Evolutionary conservation across 1,140 invertebrate species (phyloP), one percentile per base, ranked within the genome.

Genomic region (Plodia interpunctella): DNA sequence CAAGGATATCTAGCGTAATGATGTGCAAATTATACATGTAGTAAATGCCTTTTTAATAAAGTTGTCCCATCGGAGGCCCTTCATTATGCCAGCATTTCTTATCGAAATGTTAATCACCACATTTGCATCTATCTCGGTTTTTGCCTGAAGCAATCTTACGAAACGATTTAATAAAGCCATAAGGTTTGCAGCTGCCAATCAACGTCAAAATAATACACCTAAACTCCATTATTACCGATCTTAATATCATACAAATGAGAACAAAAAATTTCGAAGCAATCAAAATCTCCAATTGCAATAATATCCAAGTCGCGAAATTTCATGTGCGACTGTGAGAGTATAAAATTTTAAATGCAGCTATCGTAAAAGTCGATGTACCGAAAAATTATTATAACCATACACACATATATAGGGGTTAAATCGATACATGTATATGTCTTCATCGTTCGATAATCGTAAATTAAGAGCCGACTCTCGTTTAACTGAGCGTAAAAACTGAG

Each of bases 401-500:
- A 72, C 66, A 68, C 69, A 70, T 71, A n/a, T n/a, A 71, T 52
- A 17, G 20, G 20, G 55, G 62, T 59, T 63, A 72, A 70, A 72
- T 74, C 68, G 71, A 70, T 60, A 63, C 32, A 63, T 75, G 66
- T 86, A 72, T 78, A 74, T 72, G 68, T 87, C 74, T 81, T 80
- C 70, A 74, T 76, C 75, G 64, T 68, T 76, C 82, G 78, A 84
- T 87, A 82, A 86, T 84, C 82, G 76, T 87, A 87, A 86, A 87
- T 87, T 88, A 84, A 82, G 78, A 71, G 55, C 74, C 81, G 74
- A 77, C 70, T 71, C 72, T 69, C 64, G 76, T 72, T 80, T 78
- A 87, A 88, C 86, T 72, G 83, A 85, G 83, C 84, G 84, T 88
- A 82, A 83, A 88, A 88, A 86, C 86, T 86, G 74, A 80, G 76